These are phyloP conservation scores for Dastarcus helophoroides DNA, from an alignment of 2,888 invertebrate species.

Conservation along the genomic window DNA sequence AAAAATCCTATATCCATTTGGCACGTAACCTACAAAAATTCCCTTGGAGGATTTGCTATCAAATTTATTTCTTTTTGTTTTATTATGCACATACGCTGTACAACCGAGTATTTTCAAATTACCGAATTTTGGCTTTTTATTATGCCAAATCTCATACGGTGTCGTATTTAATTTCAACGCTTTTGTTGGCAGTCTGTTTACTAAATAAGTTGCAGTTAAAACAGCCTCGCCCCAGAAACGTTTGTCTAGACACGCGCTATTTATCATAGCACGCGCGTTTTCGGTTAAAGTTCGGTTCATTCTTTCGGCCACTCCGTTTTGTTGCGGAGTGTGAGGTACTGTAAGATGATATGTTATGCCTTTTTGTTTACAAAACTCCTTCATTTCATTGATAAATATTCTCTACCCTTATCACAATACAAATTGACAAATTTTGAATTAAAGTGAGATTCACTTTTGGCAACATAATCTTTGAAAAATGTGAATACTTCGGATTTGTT, in stretches of 20 bases:
- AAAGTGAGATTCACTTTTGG: too few species aligned
- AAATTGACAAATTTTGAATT: too few species aligned
- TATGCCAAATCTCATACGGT: conserved; percentile 28
- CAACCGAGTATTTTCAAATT: conserved; percentile 24
- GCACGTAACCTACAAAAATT: conserved; percentile 25
- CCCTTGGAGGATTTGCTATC: conserved; percentile 28
- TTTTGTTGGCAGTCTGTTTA: conserved; percentile 25
- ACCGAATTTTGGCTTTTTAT: conserved; percentile 24
- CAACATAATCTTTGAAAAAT: too few species aligned
- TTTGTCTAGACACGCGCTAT: conserved; percentile 18
- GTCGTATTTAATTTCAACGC: conserved; percentile 22
- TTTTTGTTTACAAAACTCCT: conserved; percentile 22
- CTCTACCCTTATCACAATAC: conserved; percentile 22
- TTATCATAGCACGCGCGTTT: conserved; percentile 26
- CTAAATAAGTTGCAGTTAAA: conserved; percentile 25
- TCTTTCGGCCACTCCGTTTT: conserved; percentile 28
- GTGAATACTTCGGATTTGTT: too few species aligned
- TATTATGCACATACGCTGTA: conserved; percentile 26
- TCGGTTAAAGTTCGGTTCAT: conserved; percentile 29
- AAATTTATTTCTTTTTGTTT: conserved; percentile 24
- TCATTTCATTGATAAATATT: conserved; percentile 25
- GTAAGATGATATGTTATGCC: conserved; percentile 27
- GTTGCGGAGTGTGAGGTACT: conserved; percentile 29
- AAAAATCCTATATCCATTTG: conserved; percentile 28
- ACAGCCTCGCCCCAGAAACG: conserved; percentile 11